These are phyloP conservation scores for Theristicus caerulescens DNA, from an alignment of 2,113 vertebrate species.

Conservation along the genomic window DNA sequence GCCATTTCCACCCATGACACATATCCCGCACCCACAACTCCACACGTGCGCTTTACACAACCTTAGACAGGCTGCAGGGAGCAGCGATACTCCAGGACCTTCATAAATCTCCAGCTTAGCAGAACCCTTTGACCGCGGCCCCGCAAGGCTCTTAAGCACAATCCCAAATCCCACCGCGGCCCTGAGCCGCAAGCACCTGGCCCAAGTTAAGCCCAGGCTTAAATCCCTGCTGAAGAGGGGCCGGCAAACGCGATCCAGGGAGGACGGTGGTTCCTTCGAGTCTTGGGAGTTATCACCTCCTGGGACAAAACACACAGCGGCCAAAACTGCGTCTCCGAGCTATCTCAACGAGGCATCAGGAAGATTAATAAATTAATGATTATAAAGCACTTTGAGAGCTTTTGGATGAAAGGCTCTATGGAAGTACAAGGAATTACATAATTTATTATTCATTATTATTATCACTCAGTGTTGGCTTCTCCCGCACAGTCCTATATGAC, in stretches of 20 bases:
- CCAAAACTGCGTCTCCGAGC: not conserved
- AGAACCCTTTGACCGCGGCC: not conserved
- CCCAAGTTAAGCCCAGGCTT: not conserved
- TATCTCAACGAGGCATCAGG: not conserved
- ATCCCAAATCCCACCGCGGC: not conserved
- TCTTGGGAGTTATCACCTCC: accelerated
- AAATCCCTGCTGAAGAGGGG: not conserved
- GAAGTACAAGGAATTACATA: slow-evolving; percentile 4
- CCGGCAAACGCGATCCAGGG: not conserved
- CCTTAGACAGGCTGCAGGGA: not conserved
- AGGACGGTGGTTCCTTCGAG: not conserved
- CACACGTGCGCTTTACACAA: not conserved
- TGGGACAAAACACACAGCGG: not conserved
- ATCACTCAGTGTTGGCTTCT: not conserved
- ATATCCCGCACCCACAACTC: not conserved
- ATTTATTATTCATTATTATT: slow-evolving; percentile 28
- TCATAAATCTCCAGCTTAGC: not conserved
- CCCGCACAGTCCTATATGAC: not conserved
- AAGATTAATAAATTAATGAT: not conserved
- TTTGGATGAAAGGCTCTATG: not conserved
- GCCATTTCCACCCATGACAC: not conserved
- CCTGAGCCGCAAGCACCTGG: not conserved
- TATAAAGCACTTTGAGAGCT: not conserved
- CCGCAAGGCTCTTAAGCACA: not conserved
- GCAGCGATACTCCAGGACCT: not conserved